These are phyloP conservation scores for Labroides dimidiatus DNA, from an alignment of 2,797 vertebrate species.

Conservation along the genomic window DNA sequence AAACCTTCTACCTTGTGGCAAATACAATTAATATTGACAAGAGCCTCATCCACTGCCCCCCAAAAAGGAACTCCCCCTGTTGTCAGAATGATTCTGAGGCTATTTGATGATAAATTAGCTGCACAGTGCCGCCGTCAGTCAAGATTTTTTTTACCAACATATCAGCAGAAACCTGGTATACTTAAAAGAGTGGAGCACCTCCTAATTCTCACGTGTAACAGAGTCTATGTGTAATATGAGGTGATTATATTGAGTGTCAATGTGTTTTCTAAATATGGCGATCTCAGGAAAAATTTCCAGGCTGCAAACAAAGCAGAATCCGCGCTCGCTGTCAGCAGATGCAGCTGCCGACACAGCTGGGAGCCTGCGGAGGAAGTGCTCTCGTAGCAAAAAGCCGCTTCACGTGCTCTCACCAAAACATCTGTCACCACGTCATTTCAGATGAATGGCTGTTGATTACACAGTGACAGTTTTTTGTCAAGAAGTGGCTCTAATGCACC, in stretches of 20 bases:
- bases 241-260: constrained; percentile 39
- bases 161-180: neutral
- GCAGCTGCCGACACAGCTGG: constrained; percentile 75
- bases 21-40: no score
- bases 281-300: constrained; percentile 46
- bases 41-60: no score
- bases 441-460: constrained; percentile 74
- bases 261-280: constrained; percentile 29
- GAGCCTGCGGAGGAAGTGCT: constrained; percentile 61
- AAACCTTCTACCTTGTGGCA: no score
- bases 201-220: constrained; percentile 25
- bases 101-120: neutral
- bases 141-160: neutral
- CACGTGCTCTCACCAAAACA: constrained; percentile 63
- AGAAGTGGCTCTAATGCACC: constrained; percentile 40
- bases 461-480: constrained; percentile 64
- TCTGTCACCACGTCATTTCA: constrained; percentile 67
- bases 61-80: no score
- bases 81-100: neutral
- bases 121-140: neutral
- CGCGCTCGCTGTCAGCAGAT: constrained; percentile 56
- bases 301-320: constrained; percentile 60
- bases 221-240: constrained; percentile 2
- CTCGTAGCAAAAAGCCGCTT: constrained; percentile 49
- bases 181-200: neutral